phyloP scores from a whole-genome alignment of 2,888 invertebrate species.

The Gymnocheta viridis region DNA sequence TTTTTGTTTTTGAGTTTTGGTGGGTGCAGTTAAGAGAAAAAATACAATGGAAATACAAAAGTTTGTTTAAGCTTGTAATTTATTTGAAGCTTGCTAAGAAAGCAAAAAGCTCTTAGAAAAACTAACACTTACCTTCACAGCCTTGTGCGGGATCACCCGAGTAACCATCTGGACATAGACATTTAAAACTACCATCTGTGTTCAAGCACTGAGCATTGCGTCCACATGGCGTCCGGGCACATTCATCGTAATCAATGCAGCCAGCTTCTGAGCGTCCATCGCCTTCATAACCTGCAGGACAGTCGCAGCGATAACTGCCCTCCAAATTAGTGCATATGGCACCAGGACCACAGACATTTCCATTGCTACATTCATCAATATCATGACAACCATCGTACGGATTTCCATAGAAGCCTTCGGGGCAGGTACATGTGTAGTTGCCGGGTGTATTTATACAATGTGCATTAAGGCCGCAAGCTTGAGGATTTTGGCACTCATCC shows the following conservation, averaged over 20 bases:
- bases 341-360: slow-evolving; percentile 89
- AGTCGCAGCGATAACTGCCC: slow-evolving; percentile 92
- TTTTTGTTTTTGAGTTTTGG: slow-evolving; percentile 23
- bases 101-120: slow-evolving; percentile 15
- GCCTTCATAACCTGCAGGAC: slow-evolving; percentile 91
- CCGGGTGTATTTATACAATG: slow-evolving; percentile 92
- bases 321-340: slow-evolving; percentile 91
- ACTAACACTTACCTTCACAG: slow-evolving; percentile 86
- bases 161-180: slow-evolving; percentile 92
- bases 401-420: slow-evolving; percentile 92
- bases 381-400: slow-evolving; percentile 91
- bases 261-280: slow-evolving; percentile 87
- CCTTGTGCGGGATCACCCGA: slow-evolving; percentile 89
- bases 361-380: slow-evolving; percentile 90
- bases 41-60: slow-evolving; percentile 42
- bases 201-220: slow-evolving; percentile 91
- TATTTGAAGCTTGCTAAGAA: slow-evolving; percentile 19
- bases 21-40: slow-evolving; percentile 54
- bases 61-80: slow-evolving; percentile 21
- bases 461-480: slow-evolving; percentile 91
- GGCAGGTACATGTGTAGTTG: slow-evolving; percentile 93
- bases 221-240: slow-evolving; percentile 89
- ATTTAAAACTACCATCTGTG: slow-evolving; percentile 89
- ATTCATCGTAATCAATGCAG: slow-evolving; percentile 90
- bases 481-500: slow-evolving; percentile 92